These are phyloP conservation scores for Eledone cirrhosa DNA, from an alignment of 2,888 invertebrate species.

Conservation along the genomic window DNA sequence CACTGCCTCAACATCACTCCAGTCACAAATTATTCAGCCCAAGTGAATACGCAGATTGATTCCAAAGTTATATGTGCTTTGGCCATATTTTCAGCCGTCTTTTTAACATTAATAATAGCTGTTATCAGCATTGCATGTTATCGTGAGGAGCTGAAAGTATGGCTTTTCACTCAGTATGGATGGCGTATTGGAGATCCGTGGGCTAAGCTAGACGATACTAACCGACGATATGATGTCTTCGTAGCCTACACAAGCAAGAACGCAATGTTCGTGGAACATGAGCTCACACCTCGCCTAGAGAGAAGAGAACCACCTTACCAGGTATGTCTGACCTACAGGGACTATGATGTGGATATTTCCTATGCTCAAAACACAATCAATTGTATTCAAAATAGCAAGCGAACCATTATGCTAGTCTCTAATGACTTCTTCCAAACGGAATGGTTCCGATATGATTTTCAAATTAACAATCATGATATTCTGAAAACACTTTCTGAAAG, in stretches of 20 bases:
- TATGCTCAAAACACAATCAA: slow-evolving; percentile 87
- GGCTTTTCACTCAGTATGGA: slow-evolving; percentile 11
- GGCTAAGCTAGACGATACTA: slow-evolving; percentile 29
- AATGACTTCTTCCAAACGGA: slow-evolving; percentile 90
- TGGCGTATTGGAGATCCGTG: slow-evolving; percentile 11
- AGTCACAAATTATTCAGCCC: not conserved
- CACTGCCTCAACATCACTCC: slow-evolving; percentile 14
- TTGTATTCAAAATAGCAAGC: slow-evolving; percentile 84
- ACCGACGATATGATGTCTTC: slow-evolving; percentile 80
- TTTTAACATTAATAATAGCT: not conserved
- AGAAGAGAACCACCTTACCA: slow-evolving; percentile 81
- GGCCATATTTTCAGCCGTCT: slow-evolving; percentile 7
- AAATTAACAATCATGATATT: slow-evolving; percentile 83
- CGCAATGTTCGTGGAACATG: slow-evolving; percentile 85
- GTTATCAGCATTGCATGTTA: not conserved
- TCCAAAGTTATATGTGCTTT: not conserved
- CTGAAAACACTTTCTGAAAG: slow-evolving; percentile 80
- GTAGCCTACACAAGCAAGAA: slow-evolving; percentile 82
- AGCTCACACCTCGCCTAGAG: slow-evolving; percentile 83
- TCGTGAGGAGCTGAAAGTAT: slow-evolving; percentile 5
- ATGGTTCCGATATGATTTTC: slow-evolving; percentile 89
- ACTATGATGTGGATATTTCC: slow-evolving; percentile 57
- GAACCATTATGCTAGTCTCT: slow-evolving; percentile 87
- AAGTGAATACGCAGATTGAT: not conserved
- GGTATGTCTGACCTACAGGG: slow-evolving; percentile 50